Conservation (phyloP, 2,888 invertebrate species). For the Limnephilus marmoratus region DNA sequence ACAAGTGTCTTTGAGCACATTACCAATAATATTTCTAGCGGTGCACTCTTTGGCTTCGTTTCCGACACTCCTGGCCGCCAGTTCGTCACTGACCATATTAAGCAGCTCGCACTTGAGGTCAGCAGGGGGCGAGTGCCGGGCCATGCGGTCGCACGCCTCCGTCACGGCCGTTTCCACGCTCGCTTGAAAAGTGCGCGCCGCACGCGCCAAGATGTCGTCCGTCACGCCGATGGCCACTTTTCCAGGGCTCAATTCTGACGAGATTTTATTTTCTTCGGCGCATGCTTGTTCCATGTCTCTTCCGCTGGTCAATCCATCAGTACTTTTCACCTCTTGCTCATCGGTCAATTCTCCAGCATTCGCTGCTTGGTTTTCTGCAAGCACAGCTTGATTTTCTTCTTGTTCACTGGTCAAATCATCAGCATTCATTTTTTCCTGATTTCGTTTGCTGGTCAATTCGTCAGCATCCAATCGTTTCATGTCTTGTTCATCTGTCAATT, state of each 20-base stretch:
- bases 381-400: too few species aligned
- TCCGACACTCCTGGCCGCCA: neutral
- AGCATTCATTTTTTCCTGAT: neutral
- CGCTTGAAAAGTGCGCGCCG: neutral
- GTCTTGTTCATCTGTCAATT: neutral
- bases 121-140: neutral
- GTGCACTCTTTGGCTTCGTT: neutral
- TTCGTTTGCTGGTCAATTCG: too few species aligned
- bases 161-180: constrained; percentile 14
- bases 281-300: too few species aligned
- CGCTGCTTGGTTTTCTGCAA: too few species aligned
- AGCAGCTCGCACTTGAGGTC: constrained; percentile 7
- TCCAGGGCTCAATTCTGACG: neutral
- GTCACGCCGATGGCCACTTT: constrained; percentile 14
- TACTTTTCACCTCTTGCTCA: too few species aligned
- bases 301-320: too few species aligned
- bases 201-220: constrained; percentile 8
- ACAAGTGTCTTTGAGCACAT: constrained; percentile 31
- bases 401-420: neutral
- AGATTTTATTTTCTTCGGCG: neutral
- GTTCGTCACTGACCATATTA: constrained; percentile 19
- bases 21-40: constrained; percentile 15
- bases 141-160: neutral
- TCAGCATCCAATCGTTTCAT: neutral
- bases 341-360: too few species aligned